Percentiles rank a stretch among this genome's conserved stretches.
Evolutionary conservation across 2,888 invertebrate species (phyloP).

Genomic region (Coleophora deauratella): DNA sequence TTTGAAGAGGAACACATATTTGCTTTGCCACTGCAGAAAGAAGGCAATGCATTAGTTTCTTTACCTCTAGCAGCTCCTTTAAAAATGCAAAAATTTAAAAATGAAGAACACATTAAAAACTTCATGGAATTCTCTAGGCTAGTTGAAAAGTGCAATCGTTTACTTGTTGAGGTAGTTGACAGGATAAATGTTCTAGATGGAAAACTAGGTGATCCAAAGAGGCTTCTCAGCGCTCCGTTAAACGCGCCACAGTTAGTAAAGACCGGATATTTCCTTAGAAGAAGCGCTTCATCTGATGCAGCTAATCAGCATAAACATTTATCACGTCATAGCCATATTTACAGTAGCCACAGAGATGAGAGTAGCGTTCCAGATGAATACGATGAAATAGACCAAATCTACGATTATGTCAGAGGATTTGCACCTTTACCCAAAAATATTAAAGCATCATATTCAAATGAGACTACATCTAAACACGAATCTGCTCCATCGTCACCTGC

Average conservation of each 20-base stretch:
- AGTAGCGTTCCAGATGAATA: constrained; percentile 86
- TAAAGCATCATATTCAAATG: constrained; percentile 76
- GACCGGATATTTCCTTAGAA: constrained; percentile 81
- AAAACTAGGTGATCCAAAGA: constrained; percentile 80
- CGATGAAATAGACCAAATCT: constrained; percentile 97
- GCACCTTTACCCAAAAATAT: constrained; percentile 91
- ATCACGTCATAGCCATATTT: constrained; percentile 67
- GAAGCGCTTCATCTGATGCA: constrained; percentile 86
- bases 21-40: constrained; percentile 87
- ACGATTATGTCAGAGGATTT: constrained; percentile 95
- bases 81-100: constrained; percentile 87
- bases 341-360: constrained; percentile 77
- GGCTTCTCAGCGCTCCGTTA: constrained; percentile 55
- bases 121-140: constrained; percentile 84
- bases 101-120: constrained; percentile 85
- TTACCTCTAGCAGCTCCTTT: constrained; percentile 90
- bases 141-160: constrained; percentile 83
- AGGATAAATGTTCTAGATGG: constrained; percentile 87
- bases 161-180: constrained; percentile 85
- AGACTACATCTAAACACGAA: constrained; percentile 59
- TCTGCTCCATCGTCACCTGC: constrained; percentile 73
- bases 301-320: constrained; percentile 74
- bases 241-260: constrained; percentile 65
- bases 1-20: constrained; percentile 91
- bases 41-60: constrained; percentile 84